phyloP scores from a whole-genome alignment of 2,797 vertebrate species.

The Eurystomus glaucurus region DNA sequence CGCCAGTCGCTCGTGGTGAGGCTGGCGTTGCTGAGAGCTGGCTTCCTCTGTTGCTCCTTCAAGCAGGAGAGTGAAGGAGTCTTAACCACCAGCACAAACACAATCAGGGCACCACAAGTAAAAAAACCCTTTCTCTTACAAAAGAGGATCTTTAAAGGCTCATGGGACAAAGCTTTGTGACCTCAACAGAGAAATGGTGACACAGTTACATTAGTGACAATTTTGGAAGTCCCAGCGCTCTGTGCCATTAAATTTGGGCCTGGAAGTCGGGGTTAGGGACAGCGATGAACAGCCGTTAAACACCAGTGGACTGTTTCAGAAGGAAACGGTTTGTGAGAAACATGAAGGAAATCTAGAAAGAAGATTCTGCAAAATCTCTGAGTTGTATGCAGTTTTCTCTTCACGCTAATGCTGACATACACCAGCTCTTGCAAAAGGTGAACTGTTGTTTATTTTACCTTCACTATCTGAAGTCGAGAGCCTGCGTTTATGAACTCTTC shows the following conservation, averaged over 20 bases:
- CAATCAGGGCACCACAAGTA: not conserved
- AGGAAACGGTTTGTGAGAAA: not conserved
- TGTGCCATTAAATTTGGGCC: not conserved
- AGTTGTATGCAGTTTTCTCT: not conserved
- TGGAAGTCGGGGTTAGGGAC: not conserved
- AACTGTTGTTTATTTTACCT: constrained; percentile 80
- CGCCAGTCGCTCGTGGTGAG: accelerated
- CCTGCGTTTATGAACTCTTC: constrained; percentile 88
- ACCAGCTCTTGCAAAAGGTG: not conserved
- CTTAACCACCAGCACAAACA: not conserved
- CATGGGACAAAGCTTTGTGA: accelerated
- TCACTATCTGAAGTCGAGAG: constrained; percentile 95
- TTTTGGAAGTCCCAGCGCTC: not conserved
- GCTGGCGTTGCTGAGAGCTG: not conserved
- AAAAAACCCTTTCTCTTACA: not conserved
- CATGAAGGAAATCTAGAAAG: not conserved
- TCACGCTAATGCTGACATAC: not conserved
- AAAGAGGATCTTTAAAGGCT: not conserved
- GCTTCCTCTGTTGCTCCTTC: not conserved
- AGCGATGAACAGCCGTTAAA: not conserved
- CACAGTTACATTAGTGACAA: not conserved
- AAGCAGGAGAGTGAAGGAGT: not conserved
- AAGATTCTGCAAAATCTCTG: not conserved
- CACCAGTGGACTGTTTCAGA: not conserved
- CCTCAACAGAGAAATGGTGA: not conserved